Base-by-base conservation (phyloP, 2,113 vertebrate genomes). In the Bos javanicus region DNA sequence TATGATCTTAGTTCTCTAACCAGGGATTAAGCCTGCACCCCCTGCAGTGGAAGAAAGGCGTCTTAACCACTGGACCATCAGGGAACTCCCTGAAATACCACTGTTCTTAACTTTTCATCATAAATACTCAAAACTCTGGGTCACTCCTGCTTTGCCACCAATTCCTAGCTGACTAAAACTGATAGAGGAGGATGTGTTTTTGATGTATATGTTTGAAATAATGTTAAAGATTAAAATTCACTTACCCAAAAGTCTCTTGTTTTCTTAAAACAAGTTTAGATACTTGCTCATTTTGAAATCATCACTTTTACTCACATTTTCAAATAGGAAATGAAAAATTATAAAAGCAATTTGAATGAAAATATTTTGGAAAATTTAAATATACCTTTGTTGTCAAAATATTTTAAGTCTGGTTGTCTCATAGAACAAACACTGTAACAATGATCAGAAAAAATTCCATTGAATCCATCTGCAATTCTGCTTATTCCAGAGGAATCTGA, bases 381-480 rank as follows among this genome's bases (percentile, higher is more conserved):
- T 78, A 98, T 98, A 99, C 99, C 99, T 99, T 99, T 99, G 96
- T 95, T 99, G 91, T 99, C 99, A 97, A 97, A 98, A 96, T 97
- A 97, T 96, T 98, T 99, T 54, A 74, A 90, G 85, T 99, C 99
- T 85, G 98, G 98, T 86, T 99, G 99, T 97, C 98, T 99, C 98
- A 99, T 99, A 90, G 99, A 99, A 97, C 99, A 99, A 91, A 99
- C 99, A 1, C 99, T 99, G 0, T 99, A 99, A 98, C 99, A 99
- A 97, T 99, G 99, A 85, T 99, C 99, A 92, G 99, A 99, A 98
- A 99, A 99, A 97, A 99, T 99, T 7, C 99, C 99, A 98, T 98
- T 99, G 95, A 99, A 97, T 99, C 99, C 97, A 99, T 98, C 94
- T 98, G 99, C 97, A 95, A 98, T 97, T 98, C 98, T 99, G 95